phyloP scores from a whole-genome alignment of 2,888 invertebrate species.

The Rhogogaster chlorosoma region DNA sequence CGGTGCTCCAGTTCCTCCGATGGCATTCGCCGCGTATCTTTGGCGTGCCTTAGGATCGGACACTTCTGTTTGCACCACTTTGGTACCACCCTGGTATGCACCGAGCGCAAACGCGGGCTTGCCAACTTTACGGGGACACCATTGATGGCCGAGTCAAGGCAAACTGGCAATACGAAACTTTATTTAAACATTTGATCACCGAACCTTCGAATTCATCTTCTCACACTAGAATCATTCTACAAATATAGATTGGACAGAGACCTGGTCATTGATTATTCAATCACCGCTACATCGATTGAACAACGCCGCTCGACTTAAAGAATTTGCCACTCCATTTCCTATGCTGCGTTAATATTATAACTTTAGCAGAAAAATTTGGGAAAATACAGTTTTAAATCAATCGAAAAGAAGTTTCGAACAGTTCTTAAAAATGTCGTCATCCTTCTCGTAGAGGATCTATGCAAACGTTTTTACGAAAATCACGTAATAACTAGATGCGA shows the following conservation, averaged over 20 bases:
- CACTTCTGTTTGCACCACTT: conserved; percentile 69
- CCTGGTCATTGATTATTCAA: not conserved
- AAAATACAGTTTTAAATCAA: not conserved
- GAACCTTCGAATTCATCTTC: not conserved
- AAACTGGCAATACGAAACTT: not conserved
- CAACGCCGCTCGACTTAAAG: not conserved
- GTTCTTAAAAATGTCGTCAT: not conserved
- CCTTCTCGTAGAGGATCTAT: not conserved
- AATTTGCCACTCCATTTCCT: not conserved
- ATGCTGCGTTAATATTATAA: not conserved
- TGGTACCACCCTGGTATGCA: conserved; percentile 59
- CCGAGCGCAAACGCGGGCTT: conserved; percentile 37
- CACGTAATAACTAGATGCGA: not conserved
- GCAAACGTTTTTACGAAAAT: not conserved
- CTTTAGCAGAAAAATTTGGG: not conserved
- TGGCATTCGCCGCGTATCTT: conserved; percentile 66
- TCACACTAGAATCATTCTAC: not conserved
- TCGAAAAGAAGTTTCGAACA: not conserved
- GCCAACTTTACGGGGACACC: conserved; percentile 43
- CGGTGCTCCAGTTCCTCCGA: conserved; percentile 65
- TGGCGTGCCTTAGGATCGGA: conserved; percentile 65
- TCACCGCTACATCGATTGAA: not conserved
- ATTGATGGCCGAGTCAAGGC: conserved; percentile 40
- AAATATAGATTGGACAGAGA: not conserved
- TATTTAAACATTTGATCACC: conserved; percentile 3